Percentiles rank a stretch among this genome's conserved stretches.
These are phyloP conservation scores for Oxyruncus cristatus DNA, from an alignment of 2,113 vertebrate species.

Conservation along the genomic window DNA sequence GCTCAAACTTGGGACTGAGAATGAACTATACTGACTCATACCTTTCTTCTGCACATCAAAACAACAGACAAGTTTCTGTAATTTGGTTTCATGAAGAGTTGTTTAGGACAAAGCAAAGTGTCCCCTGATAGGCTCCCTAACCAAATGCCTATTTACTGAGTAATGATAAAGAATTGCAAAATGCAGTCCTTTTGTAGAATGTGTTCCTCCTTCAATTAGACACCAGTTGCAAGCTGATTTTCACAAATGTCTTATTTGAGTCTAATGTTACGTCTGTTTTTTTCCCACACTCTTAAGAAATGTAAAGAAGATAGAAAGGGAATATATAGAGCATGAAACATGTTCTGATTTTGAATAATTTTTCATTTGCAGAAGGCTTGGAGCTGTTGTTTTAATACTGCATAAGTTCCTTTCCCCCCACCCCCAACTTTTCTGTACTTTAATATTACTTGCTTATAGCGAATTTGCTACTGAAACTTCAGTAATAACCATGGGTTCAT, in stretches of 20 bases:
- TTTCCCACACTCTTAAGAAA: neutral
- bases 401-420: neutral
- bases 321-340: neutral
- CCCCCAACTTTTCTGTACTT: neutral
- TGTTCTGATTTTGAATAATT: neutral
- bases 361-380: neutral
- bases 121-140: neutral
- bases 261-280: neutral
- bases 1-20: neutral
- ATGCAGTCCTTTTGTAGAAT: neutral
- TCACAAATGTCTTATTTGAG: neutral
- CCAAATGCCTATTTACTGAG: neutral
- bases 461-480: neutral
- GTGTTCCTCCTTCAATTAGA: neutral
- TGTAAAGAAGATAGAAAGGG: neutral
- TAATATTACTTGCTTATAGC: neutral
- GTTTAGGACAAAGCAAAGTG: neutral
- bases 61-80: neutral
- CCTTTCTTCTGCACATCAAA: neutral
- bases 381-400: neutral
- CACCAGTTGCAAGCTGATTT: neutral
- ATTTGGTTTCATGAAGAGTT: neutral
- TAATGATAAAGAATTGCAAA: neutral
- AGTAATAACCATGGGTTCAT: neutral
- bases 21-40: neutral